A percentile compares a stretch with the other conserved stretches of the same genome.
These are phyloP conservation scores for Gadopsis bispinosus DNA, from an alignment of 2,797 vertebrate species.

Conservation along the genomic window DNA sequence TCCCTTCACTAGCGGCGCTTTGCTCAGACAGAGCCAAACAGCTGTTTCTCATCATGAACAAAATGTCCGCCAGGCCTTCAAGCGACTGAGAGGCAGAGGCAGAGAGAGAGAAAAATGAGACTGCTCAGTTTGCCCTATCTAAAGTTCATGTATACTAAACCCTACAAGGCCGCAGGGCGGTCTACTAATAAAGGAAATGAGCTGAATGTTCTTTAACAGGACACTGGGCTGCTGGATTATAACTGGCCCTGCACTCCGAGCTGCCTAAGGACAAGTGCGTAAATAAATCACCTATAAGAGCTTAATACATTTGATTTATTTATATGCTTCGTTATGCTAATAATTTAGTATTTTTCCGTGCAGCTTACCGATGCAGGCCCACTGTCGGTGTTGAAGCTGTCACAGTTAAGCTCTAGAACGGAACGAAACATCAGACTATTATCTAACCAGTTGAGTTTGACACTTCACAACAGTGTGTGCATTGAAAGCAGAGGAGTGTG, in stretches of 20 bases:
- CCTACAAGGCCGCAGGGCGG: neutral
- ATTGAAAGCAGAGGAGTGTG: neutral
- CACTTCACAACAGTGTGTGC: neutral
- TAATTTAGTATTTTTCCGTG: neutral
- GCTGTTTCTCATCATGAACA: constrained; percentile 77
- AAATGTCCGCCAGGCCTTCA: constrained; percentile 66
- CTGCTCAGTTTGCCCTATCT: constrained; percentile 24
- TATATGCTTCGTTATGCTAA: neutral
- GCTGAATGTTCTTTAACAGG: neutral
- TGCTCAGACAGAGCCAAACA: constrained; percentile 70
- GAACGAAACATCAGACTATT: neutral
- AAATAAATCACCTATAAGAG: neutral
- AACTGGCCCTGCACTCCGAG: no score
- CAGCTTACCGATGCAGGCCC: constrained; percentile 47
- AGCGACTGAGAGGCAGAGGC: constrained; percentile 58
- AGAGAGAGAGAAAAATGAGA: constrained; percentile 42
- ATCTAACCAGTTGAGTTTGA: neutral
- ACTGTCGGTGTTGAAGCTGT: constrained; percentile 21
- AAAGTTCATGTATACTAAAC: constrained; percentile 24
- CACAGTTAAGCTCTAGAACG: constrained; percentile 73
- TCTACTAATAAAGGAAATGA: constrained; percentile 14
- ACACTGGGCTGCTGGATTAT: neutral
- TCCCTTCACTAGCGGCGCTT: constrained; percentile 8
- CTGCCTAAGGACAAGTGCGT: neutral
- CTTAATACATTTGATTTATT: neutral